Percentiles rank a stretch among this genome's conserved stretches.
phyloP scores from a whole-genome alignment of 1,140 invertebrate species.

The Sycophaga agraensis region DNA sequence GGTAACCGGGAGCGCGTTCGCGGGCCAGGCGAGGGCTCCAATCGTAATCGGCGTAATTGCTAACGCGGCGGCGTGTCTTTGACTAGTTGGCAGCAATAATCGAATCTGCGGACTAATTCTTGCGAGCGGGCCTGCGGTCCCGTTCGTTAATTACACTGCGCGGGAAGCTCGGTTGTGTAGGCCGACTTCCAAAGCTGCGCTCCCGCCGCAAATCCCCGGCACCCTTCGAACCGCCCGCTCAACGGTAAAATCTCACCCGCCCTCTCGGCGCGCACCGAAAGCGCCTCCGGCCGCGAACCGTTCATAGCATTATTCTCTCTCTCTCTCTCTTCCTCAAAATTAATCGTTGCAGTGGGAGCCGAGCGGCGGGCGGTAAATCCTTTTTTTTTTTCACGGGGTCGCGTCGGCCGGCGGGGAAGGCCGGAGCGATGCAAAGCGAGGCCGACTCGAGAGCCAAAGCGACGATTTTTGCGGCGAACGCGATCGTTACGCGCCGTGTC shows the following conservation, averaged over 20 bases:
- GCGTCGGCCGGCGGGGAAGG: background rate
- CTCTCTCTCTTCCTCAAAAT: background rate
- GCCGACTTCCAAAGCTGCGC: too few species aligned
- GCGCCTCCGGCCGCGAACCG: too few species aligned
- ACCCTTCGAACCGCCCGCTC: conserved; percentile 11
- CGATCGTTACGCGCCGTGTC: too few species aligned
- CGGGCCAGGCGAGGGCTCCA: too few species aligned
- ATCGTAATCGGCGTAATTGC: too few species aligned
- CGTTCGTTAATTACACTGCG: conserved; percentile 20
- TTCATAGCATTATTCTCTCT: background rate
- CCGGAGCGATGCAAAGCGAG: background rate
- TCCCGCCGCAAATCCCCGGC: background rate
- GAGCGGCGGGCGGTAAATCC: conserved; percentile 6
- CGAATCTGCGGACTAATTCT: conserved; percentile 10
- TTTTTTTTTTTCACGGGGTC: conserved; percentile 1
- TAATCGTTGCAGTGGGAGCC: conserved; percentile 13
- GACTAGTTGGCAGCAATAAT: conserved; percentile 12
- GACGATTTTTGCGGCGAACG: too few species aligned
- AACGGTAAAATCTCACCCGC: conserved; percentile 12
- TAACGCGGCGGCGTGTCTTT: background rate
- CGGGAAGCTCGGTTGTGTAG: background rate
- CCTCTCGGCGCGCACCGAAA: too few species aligned
- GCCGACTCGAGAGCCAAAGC: too few species aligned
- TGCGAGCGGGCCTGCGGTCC: background rate
- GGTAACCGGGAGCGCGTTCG: too few species aligned